phyloP scores from a whole-genome alignment of 2,888 invertebrate genomes.

The Lasioglossum figueresi region DNA sequence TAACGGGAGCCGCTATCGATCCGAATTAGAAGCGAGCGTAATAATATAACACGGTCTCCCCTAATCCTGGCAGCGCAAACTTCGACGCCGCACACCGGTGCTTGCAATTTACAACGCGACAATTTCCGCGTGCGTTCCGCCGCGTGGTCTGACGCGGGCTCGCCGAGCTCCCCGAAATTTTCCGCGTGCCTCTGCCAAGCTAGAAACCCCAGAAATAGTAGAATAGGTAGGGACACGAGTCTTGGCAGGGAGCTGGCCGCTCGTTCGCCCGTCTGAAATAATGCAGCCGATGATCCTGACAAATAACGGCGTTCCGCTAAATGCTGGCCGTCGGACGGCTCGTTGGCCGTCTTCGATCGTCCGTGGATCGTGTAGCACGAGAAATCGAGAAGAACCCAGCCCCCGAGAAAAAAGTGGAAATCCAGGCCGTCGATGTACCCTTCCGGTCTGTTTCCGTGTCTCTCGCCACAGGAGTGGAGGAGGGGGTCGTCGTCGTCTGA shows the following conservation, averaged over 20 bases:
- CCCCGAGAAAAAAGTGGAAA: not conserved
- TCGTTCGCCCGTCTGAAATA: conserved; percentile 39
- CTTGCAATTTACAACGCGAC: conserved; percentile 5
- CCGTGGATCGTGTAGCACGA: not conserved
- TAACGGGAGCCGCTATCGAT: not conserved
- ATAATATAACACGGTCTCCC: not conserved
- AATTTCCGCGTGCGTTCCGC: conserved; percentile 17
- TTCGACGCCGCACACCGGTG: conserved; percentile 4
- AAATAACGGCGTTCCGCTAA: conserved; percentile 28
- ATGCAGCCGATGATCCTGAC: conserved; percentile 47
- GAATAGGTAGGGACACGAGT: conserved; percentile 31
- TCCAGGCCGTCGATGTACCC: not conserved
- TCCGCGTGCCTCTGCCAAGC: conserved; percentile 23
- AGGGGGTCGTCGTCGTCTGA: not conserved
- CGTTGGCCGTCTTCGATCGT: not conserved
- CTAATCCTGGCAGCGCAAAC: conserved; percentile 3
- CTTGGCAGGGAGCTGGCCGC: conserved; percentile 44
- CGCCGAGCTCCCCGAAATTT: conserved; percentile 15
- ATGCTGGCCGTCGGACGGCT: conserved; percentile 46
- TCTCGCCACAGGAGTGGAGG: not conserved
- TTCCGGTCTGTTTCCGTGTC: conserved; percentile 12
- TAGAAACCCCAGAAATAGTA: conserved; percentile 52
- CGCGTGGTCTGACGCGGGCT: not conserved
- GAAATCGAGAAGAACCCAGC: not conserved
- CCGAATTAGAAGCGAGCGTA: conserved; percentile 3